Conservation (phyloP, 2,113 vertebrate genomes). For the Dicentrarchus labrax region DNA sequence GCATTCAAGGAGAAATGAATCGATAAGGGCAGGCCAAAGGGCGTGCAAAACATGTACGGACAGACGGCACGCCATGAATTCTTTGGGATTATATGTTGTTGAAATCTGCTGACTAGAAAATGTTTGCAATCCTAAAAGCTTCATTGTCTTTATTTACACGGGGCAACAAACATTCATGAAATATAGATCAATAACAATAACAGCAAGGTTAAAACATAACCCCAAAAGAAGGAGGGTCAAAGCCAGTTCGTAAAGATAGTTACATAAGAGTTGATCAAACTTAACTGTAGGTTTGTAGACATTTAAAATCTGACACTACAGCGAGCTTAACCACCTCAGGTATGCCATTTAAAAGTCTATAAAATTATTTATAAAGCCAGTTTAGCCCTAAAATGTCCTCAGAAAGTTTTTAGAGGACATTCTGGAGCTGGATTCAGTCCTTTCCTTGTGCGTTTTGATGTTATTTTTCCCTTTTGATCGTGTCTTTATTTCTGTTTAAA, state of each 20-base stretch:
- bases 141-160: not conserved
- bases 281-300: not conserved
- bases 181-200: not conserved
- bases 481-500: too few species aligned
- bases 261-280: constrained; percentile 12
- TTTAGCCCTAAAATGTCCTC: constrained; percentile 9
- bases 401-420: not conserved
- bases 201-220: not conserved
- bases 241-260: not conserved
- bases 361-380: constrained; percentile 1
- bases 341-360: constrained; percentile 5
- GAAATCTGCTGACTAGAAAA: not conserved
- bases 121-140: not conserved
- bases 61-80: not conserved
- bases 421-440: not conserved
- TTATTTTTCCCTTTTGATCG: too few species aligned
- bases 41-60: not conserved
- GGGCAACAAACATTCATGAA: not conserved
- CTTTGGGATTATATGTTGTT: not conserved
- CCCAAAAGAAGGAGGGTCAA: not conserved
- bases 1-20: constrained; percentile 34
- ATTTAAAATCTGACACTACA: constrained; percentile 24
- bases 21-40: constrained; percentile 19
- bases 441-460: not conserved
- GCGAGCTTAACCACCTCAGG: not conserved